Evolutionary conservation across 92 coral and sea anemone genomes (phyloP).

Genomic region (Porites rus): DNA sequence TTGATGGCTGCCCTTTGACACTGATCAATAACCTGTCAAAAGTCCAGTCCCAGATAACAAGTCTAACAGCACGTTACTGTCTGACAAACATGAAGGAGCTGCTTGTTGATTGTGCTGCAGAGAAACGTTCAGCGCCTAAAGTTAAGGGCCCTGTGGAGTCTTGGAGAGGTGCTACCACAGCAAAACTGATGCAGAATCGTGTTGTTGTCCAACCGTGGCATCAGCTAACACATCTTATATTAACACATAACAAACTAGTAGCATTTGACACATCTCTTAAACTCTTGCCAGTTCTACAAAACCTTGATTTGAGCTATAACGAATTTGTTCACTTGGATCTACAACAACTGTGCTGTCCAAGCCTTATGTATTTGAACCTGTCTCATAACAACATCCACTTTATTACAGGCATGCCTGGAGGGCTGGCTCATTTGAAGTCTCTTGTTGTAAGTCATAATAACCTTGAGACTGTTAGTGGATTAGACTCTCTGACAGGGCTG

Average conservation of each 20-base stretch:
- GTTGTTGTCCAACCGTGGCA: conserved; percentile 95
- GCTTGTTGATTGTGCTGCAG: conserved; percentile 80
- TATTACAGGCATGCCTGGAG: conserved; percentile 84
- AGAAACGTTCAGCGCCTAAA: conserved; percentile 78
- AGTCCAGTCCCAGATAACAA: conserved; percentile 82
- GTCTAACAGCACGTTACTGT: conserved; percentile 77
- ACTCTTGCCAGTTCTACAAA: conserved; percentile 86
- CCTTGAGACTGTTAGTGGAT: conserved; percentile 78
- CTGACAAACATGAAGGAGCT: conserved; percentile 90
- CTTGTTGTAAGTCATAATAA: conserved; percentile 79
- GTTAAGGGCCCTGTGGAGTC: conserved; percentile 76
- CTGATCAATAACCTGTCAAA: conserved; percentile 77
- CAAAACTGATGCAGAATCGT: conserved; percentile 86
- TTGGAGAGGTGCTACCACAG: conserved; percentile 88
- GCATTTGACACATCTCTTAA: conserved; percentile 88
- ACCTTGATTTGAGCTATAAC: conserved; percentile 86
- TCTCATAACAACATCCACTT: conserved; percentile 89
- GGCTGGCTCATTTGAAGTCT: conserved; percentile 85
- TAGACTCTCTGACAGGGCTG: conserved; percentile 84
- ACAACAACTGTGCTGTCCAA: conserved; percentile 85
- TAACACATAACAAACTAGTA: conserved; percentile 86
- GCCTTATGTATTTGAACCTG: conserved; percentile 78
- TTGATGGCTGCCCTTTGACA: conserved; percentile 85
- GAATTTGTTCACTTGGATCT: conserved; percentile 92
- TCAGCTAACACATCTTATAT: conserved; percentile 75